Conservation (phyloP, 2,888 invertebrate species). For the Alcis repandata region DNA sequence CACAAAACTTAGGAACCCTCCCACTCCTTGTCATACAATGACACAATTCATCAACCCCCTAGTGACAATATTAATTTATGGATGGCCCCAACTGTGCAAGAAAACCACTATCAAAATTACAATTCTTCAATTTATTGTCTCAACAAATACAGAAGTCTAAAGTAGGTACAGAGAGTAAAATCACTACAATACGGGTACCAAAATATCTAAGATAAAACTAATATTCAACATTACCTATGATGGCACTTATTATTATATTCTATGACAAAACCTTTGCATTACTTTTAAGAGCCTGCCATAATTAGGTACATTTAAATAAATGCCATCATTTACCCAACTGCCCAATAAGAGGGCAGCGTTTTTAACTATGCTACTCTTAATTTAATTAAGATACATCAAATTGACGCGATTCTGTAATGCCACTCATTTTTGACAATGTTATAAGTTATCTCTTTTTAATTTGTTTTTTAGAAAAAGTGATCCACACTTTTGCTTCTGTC, state of each 20-base stretch:
- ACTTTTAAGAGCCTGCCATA: conserved; percentile 28
- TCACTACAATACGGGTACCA: conserved; percentile 33
- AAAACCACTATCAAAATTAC: conserved; percentile 30
- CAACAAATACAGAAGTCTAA: conserved; percentile 44
- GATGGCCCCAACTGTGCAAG: conserved; percentile 4
- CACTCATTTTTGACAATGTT: neutral
- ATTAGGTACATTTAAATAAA: conserved; percentile 10
- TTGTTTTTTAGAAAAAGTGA: neutral
- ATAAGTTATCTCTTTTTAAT: neutral
- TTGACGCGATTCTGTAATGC: neutral
- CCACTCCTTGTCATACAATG: too few relatives aligned
- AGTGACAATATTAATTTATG: too few relatives aligned
- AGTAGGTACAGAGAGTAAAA: conserved; percentile 34
- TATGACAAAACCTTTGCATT: conserved; percentile 25
- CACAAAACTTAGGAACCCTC: too few relatives aligned
- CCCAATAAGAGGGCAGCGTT: neutral
- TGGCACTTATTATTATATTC: conserved; percentile 40
- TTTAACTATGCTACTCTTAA: conserved; percentile 4
- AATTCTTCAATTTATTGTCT: conserved; percentile 42
- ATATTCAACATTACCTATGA: conserved; percentile 23
- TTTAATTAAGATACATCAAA: neutral
- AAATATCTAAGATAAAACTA: conserved; percentile 14
- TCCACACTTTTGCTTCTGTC: neutral
- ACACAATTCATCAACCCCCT: too few relatives aligned
- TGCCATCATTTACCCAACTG: conserved; percentile 4